Base-by-base conservation (phyloP, 1,140 invertebrate species). In the Apis mellifera region DNA sequence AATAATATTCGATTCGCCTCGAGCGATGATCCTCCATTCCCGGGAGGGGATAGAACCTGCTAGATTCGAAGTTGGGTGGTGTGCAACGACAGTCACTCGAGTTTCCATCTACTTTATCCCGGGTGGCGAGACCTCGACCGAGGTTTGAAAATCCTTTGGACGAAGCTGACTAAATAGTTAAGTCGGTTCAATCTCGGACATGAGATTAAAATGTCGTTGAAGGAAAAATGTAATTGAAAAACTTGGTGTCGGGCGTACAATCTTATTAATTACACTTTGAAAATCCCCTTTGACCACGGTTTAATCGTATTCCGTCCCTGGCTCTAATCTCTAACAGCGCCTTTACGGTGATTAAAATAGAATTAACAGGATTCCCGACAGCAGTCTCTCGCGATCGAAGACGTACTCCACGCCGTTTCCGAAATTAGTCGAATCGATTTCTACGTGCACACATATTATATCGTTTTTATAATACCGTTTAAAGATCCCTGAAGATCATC, bases 101-200 rank as follows among this genome's bases (percentile, higher is more conserved):
- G 23, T 81, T 75, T 75, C 48, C 72, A 81, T 62, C 79, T 59
- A 81, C 72, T 75, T 81, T 65, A 71, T 64, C 52, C n/a, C 70
- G 48, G 62, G 50, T 72, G 21, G 66, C 59, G 48, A 21, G n/a
- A 26, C 73, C 32, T 80, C 78, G n/a, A 21, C 50, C 68, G 23
- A 48, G 52, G 23, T 15, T 59, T 73, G 48, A 73, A 80, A 80
- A 72, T 73, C 57, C 54, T 55, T 71, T 78, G 52, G 23, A n/a
- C 26, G 59, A 21, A 48, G 50, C 42, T 26, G 9, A 32, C 50
- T 77, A 78, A 72, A 50, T 60, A 17, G 26, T 26, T 60, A 59
- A 59, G 42, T 59, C 17, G 54, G n/a, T 50, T 59, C 55, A 59
- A 57, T 32, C 59, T n/a, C 12, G 2, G 26, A 48, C 19, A 48